A percentile compares a stretch with the other conserved stretches of the same genome.
phyloP scores from a whole-genome alignment of 1,140 invertebrate species.

The Ceratosolen solmsi region DNA sequence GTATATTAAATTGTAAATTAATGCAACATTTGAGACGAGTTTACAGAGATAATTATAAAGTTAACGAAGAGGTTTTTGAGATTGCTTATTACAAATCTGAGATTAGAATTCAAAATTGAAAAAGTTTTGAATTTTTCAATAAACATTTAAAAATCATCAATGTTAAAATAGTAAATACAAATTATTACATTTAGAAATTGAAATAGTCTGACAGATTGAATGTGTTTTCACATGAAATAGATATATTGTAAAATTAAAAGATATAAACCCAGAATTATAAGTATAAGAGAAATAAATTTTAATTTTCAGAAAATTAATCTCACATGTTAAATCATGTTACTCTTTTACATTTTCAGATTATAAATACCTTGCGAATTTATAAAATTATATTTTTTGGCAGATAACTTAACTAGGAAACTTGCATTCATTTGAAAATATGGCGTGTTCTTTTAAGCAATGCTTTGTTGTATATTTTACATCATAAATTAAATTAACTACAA shows the following conservation, averaged over 20 bases:
- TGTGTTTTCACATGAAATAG: not conserved
- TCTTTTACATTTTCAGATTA: not conserved
- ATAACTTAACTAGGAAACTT: not conserved
- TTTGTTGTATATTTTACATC: not conserved
- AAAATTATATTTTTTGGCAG: not conserved
- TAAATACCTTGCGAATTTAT: not conserved
- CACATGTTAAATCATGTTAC: not conserved
- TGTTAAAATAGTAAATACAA: not conserved
- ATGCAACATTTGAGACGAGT: not conserved
- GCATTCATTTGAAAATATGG: not conserved
- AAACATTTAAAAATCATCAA: not conserved
- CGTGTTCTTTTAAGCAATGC: not conserved
- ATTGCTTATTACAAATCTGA: not conserved
- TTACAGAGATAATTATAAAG: conserved; percentile 1
- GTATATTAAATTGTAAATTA: conserved; percentile 40
- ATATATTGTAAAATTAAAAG: not conserved
- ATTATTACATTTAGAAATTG: not conserved
- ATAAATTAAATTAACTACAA: not conserved
- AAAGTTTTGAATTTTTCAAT: not conserved
- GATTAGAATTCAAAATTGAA: not conserved
- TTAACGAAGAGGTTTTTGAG: not conserved
- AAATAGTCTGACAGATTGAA: not conserved
- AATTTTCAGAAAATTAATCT: not conserved
- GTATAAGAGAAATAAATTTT: not conserved
- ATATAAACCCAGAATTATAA: not conserved